A percentile compares a stretch with the other conserved stretches of the same genome.
Evolutionary conservation across 2,888 invertebrate genomes (phyloP).

Genomic region (Cheilosia grossa): DNA sequence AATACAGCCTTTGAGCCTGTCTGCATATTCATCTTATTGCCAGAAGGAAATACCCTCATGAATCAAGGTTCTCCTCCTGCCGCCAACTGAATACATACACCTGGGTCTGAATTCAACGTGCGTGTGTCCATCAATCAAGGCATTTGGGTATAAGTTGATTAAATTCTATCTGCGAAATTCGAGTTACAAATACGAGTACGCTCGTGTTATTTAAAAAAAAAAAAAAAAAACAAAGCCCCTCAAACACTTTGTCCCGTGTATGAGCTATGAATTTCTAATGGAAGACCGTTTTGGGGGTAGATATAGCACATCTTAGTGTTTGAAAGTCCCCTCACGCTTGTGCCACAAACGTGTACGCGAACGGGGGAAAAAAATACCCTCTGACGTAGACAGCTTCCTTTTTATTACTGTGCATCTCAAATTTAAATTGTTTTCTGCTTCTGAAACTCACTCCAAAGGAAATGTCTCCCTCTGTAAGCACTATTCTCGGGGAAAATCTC

Average conservation of each 20-base stretch:
- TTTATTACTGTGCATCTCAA: conserved; percentile 26
- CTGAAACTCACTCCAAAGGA: neutral
- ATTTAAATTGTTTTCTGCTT: conserved; percentile 22
- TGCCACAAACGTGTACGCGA: neutral
- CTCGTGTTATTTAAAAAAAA: neutral
- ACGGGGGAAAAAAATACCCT: neutral
- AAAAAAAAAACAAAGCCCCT: neutral
- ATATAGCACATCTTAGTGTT: neutral
- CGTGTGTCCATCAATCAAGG: conserved; percentile 25
- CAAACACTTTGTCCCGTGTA: neutral
- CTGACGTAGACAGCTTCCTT: conserved; percentile 11
- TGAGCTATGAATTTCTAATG: conserved; percentile 18
- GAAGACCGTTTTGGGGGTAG: conserved; percentile 4
- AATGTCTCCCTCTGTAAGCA: conserved; percentile 6
- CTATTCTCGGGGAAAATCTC: neutral
- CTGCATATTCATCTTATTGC: too few relatives aligned
- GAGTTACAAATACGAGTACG: conserved; percentile 8
- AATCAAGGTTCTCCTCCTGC: neutral
- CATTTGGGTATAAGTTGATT: conserved; percentile 16
- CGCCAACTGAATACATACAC: neutral
- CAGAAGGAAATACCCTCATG: too few relatives aligned
- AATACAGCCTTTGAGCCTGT: too few relatives aligned
- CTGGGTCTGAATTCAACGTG: conserved; percentile 20
- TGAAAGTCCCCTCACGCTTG: neutral
- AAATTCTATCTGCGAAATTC: conserved; percentile 29